phyloP scores from a whole-genome alignment of 2,797 vertebrate species.

The Tadarida brasiliensis region DNA sequence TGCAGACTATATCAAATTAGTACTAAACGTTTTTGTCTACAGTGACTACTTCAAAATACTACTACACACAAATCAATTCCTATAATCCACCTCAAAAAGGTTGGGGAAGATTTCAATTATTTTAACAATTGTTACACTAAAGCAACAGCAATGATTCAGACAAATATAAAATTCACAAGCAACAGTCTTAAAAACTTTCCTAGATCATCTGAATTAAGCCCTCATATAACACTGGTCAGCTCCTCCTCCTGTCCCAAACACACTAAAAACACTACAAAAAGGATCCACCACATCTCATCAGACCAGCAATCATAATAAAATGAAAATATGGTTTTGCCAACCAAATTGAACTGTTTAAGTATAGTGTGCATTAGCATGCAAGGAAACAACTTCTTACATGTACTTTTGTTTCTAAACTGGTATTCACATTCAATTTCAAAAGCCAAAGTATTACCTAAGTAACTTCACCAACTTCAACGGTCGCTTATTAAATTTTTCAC shows the following conservation, averaged over 20 bases:
- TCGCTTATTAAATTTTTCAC: background rate
- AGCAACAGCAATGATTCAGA: background rate
- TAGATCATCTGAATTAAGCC: background rate
- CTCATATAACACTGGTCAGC: background rate
- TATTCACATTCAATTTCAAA: conserved; percentile 42
- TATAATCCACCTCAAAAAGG: background rate
- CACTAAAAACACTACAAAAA: conserved; percentile 40
- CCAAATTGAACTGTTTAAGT: background rate
- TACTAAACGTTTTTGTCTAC: conserved; percentile 13
- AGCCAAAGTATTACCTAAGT: background rate
- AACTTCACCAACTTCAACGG: background rate
- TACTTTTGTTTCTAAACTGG: conserved; percentile 24
- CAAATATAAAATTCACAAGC: conserved; percentile 24
- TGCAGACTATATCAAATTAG: background rate
- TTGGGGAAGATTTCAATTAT: background rate
- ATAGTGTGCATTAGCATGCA: background rate
- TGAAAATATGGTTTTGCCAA: conserved; percentile 6
- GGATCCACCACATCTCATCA: conserved; percentile 2
- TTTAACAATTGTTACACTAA: conserved; percentile 41
- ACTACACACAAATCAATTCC: conserved; percentile 3
- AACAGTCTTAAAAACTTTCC: conserved; percentile 43
- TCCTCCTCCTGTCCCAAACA: background rate
- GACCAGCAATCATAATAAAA: background rate
- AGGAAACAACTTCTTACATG: background rate
- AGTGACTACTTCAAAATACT: conserved; percentile 26